These are phyloP conservation scores for Scaptomyza caliginosa DNA, from an alignment of 2,888 invertebrate species.

Conservation along the genomic window DNA sequence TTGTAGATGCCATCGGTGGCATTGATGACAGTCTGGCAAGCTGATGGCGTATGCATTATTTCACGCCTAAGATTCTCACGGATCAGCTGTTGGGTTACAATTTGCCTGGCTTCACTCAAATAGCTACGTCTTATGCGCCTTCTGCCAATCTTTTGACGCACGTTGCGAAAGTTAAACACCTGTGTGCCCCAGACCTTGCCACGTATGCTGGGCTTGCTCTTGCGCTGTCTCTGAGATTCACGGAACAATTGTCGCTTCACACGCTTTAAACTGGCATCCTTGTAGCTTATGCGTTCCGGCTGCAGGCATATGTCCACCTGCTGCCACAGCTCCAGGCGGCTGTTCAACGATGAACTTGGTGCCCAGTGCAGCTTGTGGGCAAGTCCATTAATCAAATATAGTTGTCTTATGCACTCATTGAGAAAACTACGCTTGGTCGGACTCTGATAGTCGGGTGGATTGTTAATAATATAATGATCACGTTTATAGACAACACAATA, in stretches of 20 bases:
- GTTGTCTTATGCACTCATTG: slow-evolving; percentile 69
- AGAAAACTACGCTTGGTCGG: slow-evolving; percentile 67
- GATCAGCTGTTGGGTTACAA: slow-evolving; percentile 40
- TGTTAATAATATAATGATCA: slow-evolving; percentile 55
- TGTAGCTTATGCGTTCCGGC: slow-evolving; percentile 23
- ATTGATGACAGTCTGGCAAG: slow-evolving; percentile 24
- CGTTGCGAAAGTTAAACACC: slow-evolving; percentile 43
- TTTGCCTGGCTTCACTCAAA: slow-evolving; percentile 40
- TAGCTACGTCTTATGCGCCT: slow-evolving; percentile 56
- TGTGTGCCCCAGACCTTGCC: slow-evolving; percentile 46
- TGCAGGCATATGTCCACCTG: slow-evolving; percentile 59
- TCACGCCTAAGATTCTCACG: slow-evolving; percentile 47
- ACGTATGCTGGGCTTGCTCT: slow-evolving; percentile 24
- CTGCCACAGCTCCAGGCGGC: slow-evolving; percentile 49
- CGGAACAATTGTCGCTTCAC: slow-evolving; percentile 75
- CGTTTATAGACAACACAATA: slow-evolving; percentile 66
- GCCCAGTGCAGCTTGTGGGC: slow-evolving; percentile 45
- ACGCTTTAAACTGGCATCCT: slow-evolving; percentile 34
- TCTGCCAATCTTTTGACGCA: slow-evolving; percentile 53
- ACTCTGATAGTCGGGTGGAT: slow-evolving; percentile 55
- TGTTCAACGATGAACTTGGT: slow-evolving; percentile 26
- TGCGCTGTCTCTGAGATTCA: slow-evolving; percentile 49
- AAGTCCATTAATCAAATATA: slow-evolving; percentile 60
- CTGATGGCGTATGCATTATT: slow-evolving; percentile 22
- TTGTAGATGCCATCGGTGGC: slow-evolving; percentile 49